A percentile compares a stretch with the other conserved stretches of the same genome.
Conservation (phyloP, 2,888 invertebrate genomes). For the Hedya salicella region DNA sequence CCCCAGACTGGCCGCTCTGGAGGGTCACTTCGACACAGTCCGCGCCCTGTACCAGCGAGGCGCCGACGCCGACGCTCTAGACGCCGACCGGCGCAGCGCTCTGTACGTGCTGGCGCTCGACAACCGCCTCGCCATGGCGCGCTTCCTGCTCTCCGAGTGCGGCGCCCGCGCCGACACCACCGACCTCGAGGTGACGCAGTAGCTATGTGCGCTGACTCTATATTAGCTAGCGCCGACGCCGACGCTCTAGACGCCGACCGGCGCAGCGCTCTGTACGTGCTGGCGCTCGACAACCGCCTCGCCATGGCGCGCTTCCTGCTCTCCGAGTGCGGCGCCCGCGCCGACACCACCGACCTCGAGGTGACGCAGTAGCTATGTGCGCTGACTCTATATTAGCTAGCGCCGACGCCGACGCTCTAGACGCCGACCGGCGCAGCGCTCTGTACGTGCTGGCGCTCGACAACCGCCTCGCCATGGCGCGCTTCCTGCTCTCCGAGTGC, state of each 20-base stretch:
- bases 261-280: constrained; percentile 93
- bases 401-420: constrained; percentile 87
- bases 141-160: constrained; percentile 91
- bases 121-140: constrained; percentile 93
- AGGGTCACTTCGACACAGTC: constrained; percentile 93
- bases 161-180: constrained; percentile 93
- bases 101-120: constrained; percentile 96
- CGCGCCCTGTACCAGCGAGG: constrained; percentile 88
- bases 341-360: constrained; percentile 69
- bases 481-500: constrained; percentile 90
- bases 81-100: constrained; percentile 96
- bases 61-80: constrained; percentile 94
- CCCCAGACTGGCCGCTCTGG: constrained; percentile 90
- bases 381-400: too few species aligned
- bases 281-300: constrained; percentile 88
- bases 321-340: constrained; percentile 53
- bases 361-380: too few species aligned
- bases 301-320: neutral
- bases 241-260: neutral
- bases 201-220: neutral
- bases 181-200: constrained; percentile 89
- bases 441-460: constrained; percentile 93
- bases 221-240: neutral
- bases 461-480: constrained; percentile 87
- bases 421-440: constrained; percentile 93